Evolutionary conservation across 1,140 invertebrate species (phyloP).

Genomic region (Phymorhynchus buccinoides): DNA sequence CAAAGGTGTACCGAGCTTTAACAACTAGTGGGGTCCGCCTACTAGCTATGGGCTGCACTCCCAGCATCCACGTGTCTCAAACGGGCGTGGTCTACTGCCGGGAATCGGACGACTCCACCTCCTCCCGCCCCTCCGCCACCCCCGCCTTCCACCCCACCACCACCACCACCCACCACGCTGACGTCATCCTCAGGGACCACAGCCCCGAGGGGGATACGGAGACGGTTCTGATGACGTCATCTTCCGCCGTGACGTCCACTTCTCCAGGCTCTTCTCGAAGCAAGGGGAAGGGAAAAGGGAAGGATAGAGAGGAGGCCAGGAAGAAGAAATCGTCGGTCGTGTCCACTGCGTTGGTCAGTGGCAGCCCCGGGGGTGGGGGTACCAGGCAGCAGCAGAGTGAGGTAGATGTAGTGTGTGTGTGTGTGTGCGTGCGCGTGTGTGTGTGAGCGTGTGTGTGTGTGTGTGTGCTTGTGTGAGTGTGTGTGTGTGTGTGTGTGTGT

Average conservation of each 20-base stretch:
- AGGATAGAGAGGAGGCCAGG: background rate
- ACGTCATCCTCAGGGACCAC: background rate
- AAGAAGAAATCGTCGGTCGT: background rate
- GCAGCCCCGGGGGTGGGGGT: too few species aligned
- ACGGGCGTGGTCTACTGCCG: constrained; percentile 70
- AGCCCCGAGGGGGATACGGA: background rate
- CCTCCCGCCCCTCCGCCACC: constrained; percentile 52
- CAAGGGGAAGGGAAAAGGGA: background rate
- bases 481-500: background rate
- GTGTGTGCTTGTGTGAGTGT: too few species aligned
- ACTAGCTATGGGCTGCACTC: constrained; percentile 71
- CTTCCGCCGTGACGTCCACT: too few species aligned
- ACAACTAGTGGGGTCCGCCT: too few species aligned
- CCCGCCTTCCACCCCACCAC: constrained; percentile 47
- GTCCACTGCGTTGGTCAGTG: background rate
- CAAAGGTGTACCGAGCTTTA: too few species aligned
- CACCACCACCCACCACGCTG: background rate
- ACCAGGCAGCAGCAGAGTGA: too few species aligned
- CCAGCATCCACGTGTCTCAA: constrained; percentile 70
- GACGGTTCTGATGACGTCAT: background rate
- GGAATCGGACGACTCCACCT: constrained; percentile 68
- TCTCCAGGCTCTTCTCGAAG: background rate
- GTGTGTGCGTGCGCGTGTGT: too few species aligned
- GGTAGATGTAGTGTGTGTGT: too few species aligned
- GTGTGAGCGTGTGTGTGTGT: background rate